phyloP scores from a whole-genome alignment of 2,113 vertebrate genomes.

The Zeus faber region DNA sequence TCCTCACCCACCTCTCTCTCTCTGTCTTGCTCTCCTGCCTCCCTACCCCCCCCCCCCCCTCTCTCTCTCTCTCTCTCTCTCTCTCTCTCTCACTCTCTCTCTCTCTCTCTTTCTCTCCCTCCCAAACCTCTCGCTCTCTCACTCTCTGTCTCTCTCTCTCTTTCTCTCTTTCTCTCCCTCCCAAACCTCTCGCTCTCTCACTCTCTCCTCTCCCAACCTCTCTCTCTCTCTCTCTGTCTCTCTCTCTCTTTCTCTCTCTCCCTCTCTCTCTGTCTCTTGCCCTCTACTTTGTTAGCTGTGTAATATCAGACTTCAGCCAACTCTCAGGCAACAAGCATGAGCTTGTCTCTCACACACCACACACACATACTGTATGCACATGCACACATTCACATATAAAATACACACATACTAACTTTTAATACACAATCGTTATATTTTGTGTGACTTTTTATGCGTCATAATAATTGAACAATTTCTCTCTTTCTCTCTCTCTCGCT shows the following conservation, averaged over 20 bases:
- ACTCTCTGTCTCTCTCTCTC: background rate
- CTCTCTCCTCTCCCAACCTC: background rate
- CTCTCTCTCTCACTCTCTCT: background rate
- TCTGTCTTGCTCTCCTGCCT: constrained; percentile 7
- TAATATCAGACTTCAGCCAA: no score
- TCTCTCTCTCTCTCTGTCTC: background rate
- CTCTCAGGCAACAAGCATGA: no score
- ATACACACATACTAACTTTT: no score
- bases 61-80: constrained; percentile 1
- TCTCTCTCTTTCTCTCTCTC: background rate
- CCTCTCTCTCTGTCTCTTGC: background rate
- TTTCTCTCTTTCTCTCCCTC: background rate
- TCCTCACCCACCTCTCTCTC: constrained; percentile 13
- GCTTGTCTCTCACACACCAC: no score
- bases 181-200: constrained; percentile 15
- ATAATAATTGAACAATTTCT: no score
- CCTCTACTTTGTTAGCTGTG: no score
- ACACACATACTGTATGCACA: no score
- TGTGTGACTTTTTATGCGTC: no score
- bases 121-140: background rate
- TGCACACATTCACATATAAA: no score
- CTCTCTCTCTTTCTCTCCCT: background rate
- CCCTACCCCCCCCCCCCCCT: no score
- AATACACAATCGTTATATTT: no score
- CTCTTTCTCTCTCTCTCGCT: background rate